Evolutionary conservation across 2,797 vertebrate genomes (phyloP), one percentile per base, ranked within the genome.

Genomic region (Halcyon leucocephala): DNA sequence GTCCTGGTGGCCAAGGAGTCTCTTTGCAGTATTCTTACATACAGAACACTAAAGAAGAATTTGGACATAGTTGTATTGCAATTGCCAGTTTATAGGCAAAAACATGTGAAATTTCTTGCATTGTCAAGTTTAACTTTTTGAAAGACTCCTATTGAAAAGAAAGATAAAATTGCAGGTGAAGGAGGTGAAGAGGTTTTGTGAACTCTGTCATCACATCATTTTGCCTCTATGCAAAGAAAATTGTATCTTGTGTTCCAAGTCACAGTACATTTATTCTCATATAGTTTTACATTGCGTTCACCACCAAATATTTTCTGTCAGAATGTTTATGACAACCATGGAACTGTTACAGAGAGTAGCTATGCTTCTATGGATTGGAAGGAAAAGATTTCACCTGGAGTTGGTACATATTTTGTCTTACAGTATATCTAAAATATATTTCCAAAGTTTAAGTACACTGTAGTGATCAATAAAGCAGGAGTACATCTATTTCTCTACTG

Each of bases 181-280:
- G 76, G 51, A 96, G 80, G 86, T 97, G 93, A 98, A 97, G 76
- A 96, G 80, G 79, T 96, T 98, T 97, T 93, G 72, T 89, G 87
- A 97, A 97, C 96, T 95, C 95, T 97, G 94, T 97, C 96, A 97
- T 97, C 95, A 93, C 76, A 95, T 97, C 92, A 93, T 97, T 98
- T 97, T 96, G 83, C 73, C 51, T 97, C 95, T 97, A 96, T 97
- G 97, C 97, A 97, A 97, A 97, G 96, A 97, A 98, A 98, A 98
- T 97, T 96, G 78, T 94, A 82, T 97, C 93, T 97, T 92, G 69
- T 94, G 81, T 95, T 97, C 92, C 74, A 86, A 97, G 96, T 97
- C 97, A 98, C 94, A 97, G 78, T 94, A 96, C 95, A 98, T 98
- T 98, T 98, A 96, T 97, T 96, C 86, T 95, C 83, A 91, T 92